Base-by-base conservation (phyloP, 92 coral and sea anemone species). In the Actinostola sp. region DNA sequence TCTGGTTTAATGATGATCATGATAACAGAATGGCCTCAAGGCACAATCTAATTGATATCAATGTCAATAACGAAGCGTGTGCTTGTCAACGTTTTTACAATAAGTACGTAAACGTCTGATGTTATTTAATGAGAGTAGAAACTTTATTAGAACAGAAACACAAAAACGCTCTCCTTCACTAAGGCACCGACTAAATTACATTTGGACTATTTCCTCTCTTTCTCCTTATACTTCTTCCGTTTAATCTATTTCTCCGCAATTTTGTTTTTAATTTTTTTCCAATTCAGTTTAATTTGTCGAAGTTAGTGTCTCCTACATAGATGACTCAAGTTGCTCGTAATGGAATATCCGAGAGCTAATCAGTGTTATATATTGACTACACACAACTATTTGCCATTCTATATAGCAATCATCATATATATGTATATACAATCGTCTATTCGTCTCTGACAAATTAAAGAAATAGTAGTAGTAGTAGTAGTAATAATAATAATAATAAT, bases 31-130 rank as follows among this genome's bases (percentile, higher is more conserved):
- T 11, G 11, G 59, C 59, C 21, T 52, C 5, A 8, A 52, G 59
- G 59, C 59, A 52, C 14, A 52, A 14, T 24, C 1, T 52, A 52
- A 52, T 52, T 52, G 59, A 29, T n/a, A 52, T 52, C 59, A 52
- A 19, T 52, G 59, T 21, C 59, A 19, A 52, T 52, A 23, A 1
- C 4, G 17, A 16, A 7, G 3, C 17, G 53, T 16, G 17, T 17
- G 7, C 53, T 6, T 46, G 19, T 6, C 53, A 46, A 6, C 8
- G 7, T 46, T 16, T 46, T 46, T 19, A 13, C 7, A 6, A 46
- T 7, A 7, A 46, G 53, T 46, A 46, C 53, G 17, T 46, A 46
- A 46, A 36, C 42, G 42, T 36, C 11, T 36, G 42, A 13, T 46
- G 17, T 13, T 16, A 46, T 17, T 46, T 46, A 4, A 2, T 4